These are phyloP conservation scores for Drosophila repleta DNA, from an alignment of 1,140 invertebrate genomes.

Conservation along the genomic window DNA sequence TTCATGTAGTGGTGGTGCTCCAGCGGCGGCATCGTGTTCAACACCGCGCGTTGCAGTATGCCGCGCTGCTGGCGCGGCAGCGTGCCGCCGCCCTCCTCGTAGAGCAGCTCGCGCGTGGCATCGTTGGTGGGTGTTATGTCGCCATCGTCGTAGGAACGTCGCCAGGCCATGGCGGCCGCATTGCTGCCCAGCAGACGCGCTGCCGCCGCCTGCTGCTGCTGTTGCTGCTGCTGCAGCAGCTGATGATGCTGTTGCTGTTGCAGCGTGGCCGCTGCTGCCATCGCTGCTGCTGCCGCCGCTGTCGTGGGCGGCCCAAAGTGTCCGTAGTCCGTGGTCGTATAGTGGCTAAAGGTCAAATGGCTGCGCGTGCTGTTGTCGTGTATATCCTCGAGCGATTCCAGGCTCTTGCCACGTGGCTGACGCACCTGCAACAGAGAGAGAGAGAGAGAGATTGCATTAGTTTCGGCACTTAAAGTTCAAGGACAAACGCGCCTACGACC, in stretches of 20 bases:
- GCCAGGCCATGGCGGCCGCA: conserved; percentile 85
- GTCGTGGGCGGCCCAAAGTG: conserved; percentile 84
- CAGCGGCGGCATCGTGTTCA: conserved; percentile 78
- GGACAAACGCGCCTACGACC: conserved; percentile 28
- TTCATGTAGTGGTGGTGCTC: conserved; percentile 82
- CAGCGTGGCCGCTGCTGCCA: conserved; percentile 80
- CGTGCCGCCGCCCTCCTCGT: conserved; percentile 89
- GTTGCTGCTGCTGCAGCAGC: conserved; percentile 45
- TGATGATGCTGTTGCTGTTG: conserved; percentile 83
- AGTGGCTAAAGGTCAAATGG: conserved; percentile 86
- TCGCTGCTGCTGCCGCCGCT: conserved; percentile 84
- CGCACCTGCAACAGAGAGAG: conserved; percentile 84
- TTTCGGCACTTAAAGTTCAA: conserved; percentile 61
- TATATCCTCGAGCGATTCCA: conserved; percentile 91
- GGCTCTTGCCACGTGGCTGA: conserved; percentile 91
- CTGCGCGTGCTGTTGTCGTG: conserved; percentile 86
- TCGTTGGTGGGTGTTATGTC: conserved; percentile 95
- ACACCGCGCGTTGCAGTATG: conserved; percentile 75
- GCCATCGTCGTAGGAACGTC: conserved; percentile 94
- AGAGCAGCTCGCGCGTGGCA: conserved; percentile 85
- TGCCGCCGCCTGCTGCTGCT: conserved; percentile 62
- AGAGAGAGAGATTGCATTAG: conserved; percentile 1
- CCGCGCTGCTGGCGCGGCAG: conserved; percentile 90
- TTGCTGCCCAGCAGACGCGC: conserved; percentile 76
- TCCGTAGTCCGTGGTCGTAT: conserved; percentile 81